phyloP scores from a whole-genome alignment of 2,888 invertebrate genomes.

The Heliothis peltigera region DNA sequence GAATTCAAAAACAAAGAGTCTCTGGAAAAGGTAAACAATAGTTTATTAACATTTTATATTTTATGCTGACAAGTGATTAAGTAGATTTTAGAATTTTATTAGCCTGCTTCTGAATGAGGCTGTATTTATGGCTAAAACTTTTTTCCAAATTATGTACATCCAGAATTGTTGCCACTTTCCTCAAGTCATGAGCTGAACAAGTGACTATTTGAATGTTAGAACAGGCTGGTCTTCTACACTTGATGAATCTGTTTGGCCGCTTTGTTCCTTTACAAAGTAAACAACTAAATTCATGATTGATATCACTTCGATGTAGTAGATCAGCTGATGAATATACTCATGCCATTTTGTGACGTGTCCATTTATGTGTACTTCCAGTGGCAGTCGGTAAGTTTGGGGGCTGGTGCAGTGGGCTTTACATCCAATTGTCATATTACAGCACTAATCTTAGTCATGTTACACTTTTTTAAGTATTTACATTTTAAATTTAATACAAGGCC shows the following conservation, averaged over 20 bases:
- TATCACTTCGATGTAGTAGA: conserved; percentile 70
- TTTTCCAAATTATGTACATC: conserved; percentile 81
- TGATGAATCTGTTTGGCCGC: conserved; percentile 56
- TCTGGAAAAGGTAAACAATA: conserved; percentile 89
- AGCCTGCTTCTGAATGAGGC: conserved; percentile 67
- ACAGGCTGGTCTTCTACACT: conserved; percentile 82
- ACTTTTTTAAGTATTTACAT: conserved; percentile 19
- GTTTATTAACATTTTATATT: conserved; percentile 84
- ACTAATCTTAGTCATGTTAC: conserved; percentile 10
- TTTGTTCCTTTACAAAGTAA: conserved; percentile 52
- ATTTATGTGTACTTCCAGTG: conserved; percentile 65
- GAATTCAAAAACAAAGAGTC: conserved; percentile 90
- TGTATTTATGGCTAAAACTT: conserved; percentile 73
- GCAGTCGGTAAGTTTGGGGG: conserved; percentile 64
- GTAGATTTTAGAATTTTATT: conserved; percentile 65
- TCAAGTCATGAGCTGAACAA: conserved; percentile 77
- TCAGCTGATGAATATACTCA: conserved; percentile 71
- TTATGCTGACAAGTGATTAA: conserved; percentile 65
- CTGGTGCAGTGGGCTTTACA: conserved; percentile 40
- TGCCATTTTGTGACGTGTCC: conserved; percentile 60
- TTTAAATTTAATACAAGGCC: background rate
- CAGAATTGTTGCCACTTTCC: conserved; percentile 62
- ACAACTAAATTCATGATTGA: conserved; percentile 60
- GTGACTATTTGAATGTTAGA: conserved; percentile 89
- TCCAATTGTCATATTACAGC: background rate